Base-by-base conservation (phyloP, 2,113 vertebrate genomes). In the Theristicus caerulescens region DNA sequence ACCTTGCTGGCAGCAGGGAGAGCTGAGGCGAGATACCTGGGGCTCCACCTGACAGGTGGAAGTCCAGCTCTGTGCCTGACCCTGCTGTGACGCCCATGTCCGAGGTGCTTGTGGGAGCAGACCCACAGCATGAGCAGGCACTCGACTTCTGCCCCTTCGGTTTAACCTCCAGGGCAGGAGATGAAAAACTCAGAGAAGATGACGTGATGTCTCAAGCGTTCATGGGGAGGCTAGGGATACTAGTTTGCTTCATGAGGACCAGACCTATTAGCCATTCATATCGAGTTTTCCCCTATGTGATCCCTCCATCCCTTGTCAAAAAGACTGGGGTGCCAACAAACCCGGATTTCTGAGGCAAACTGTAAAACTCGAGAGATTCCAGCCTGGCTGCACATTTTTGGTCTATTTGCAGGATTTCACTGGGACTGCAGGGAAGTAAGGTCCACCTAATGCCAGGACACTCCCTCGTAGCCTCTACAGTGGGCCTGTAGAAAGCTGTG, bases 401-500 rank as follows among this genome's bases (percentile, higher is more conserved):
- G 6, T 49, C 24, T 24, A 7, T 61, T 77, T 77, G 13, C 47
- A 81, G 64, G 58, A 57, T 77, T 77, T 80, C 38, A 11, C 14
- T 69, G 21, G 18, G 34, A 44, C 8, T 20, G 3, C 4, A 10
- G 25, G 46, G 29, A 88, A 64, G 13, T 59, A 64, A 72, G 10
- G 16, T 38, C 32, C 44, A 27, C 16, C 13, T 40, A 71, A 52
- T 2, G 5, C 13, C 22, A 32, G 44, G 19, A 54, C 5, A 42
- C 38, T 42, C 10, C 20, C 11, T 72, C 0, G 0, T 5, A 42
- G 47, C 38, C 44, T 26, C 59, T n/a, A 7, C 2, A 1, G 21
- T 13, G 54, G 42, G 26, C 19, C 13, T 51, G 11, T 4, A n/a
- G 46, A n/a, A 54, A 84, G 31, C 29, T 0, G 1, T 70, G 27